phyloP scores from a whole-genome alignment of 2,888 invertebrate species.

The Aricia artaxerxes region DNA sequence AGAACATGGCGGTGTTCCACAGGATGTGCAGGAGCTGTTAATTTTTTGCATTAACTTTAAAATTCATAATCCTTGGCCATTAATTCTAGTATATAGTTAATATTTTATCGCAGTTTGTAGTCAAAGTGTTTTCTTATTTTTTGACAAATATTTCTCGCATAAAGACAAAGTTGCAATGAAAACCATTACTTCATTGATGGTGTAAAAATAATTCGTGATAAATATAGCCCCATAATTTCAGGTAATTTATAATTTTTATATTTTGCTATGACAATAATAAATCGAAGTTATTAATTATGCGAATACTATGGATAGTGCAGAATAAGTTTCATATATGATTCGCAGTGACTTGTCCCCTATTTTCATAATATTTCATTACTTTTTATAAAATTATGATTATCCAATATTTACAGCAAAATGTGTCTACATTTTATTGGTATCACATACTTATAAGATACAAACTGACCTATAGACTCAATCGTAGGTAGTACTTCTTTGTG shows the following conservation, averaged over 20 bases:
- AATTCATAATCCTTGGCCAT: slow-evolving; percentile 52
- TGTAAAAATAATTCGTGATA: slow-evolving; percentile 79
- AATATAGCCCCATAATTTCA: slow-evolving; percentile 68
- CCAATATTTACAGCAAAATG: neutral
- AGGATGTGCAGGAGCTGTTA: slow-evolving; percentile 75
- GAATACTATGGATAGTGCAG: neutral
- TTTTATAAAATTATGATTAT: neutral
- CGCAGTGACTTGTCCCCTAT: slow-evolving; percentile 16
- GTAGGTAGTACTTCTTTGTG: slow-evolving; percentile 51
- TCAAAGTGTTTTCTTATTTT: slow-evolving; percentile 41
- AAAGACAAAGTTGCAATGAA: slow-evolving; percentile 72
- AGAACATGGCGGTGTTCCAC: slow-evolving; percentile 78
- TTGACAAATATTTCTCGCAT: slow-evolving; percentile 43
- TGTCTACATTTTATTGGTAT: slow-evolving; percentile 11
- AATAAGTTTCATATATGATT: neutral
- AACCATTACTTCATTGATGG: slow-evolving; percentile 75
- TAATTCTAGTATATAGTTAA: slow-evolving; percentile 48
- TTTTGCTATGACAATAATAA: slow-evolving; percentile 31
- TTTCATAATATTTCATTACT: slow-evolving; percentile 5
- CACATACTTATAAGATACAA: neutral
- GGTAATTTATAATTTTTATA: slow-evolving; percentile 67
- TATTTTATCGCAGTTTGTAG: slow-evolving; percentile 44
- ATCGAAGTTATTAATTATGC: neutral
- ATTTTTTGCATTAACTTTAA: slow-evolving; percentile 65
- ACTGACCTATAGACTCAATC: neutral